A percentile compares a stretch with the other conserved stretches of the same genome.
These are phyloP conservation scores for Papilio glaucus DNA, from an alignment of 1,140 invertebrate genomes.

Conservation along the genomic window DNA sequence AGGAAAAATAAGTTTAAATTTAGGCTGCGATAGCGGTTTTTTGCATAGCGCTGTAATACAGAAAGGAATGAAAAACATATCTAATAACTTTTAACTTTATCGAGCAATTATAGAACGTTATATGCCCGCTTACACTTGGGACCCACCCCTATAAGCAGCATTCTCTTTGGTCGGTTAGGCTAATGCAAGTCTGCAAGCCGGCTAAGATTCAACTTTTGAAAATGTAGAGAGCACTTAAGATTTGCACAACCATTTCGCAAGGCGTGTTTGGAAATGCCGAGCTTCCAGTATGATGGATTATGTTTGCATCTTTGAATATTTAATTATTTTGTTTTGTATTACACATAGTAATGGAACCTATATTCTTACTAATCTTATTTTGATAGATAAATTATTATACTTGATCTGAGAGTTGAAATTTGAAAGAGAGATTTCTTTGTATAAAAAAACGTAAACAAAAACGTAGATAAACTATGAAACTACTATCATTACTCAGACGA, in stretches of 20 bases:
- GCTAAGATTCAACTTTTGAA: conserved; percentile 28
- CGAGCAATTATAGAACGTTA: neutral
- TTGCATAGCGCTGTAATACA: too few species aligned
- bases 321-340: neutral
- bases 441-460: too few species aligned
- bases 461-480: too few species aligned
- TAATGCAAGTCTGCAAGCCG: conserved; percentile 38
- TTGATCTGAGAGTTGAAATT: too few species aligned
- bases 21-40: too few species aligned
- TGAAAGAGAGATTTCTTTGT: too few species aligned
- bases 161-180: conserved; percentile 51
- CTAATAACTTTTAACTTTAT: neutral
- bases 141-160: conserved; percentile 41
- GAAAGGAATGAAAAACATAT: neutral
- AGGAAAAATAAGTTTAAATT: too few species aligned
- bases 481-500: too few species aligned
- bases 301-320: conserved; percentile 12
- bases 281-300: conserved; percentile 23
- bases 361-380: too few species aligned
- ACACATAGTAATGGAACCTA: too few species aligned
- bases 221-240: conserved; percentile 29
- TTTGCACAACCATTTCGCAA: conserved; percentile 26
- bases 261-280: conserved; percentile 16
- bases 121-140: conserved; percentile 33
- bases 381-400: too few species aligned